Conservation (phyloP, 1,140 invertebrate genomes). For the Drosophila yakuba region DNA sequence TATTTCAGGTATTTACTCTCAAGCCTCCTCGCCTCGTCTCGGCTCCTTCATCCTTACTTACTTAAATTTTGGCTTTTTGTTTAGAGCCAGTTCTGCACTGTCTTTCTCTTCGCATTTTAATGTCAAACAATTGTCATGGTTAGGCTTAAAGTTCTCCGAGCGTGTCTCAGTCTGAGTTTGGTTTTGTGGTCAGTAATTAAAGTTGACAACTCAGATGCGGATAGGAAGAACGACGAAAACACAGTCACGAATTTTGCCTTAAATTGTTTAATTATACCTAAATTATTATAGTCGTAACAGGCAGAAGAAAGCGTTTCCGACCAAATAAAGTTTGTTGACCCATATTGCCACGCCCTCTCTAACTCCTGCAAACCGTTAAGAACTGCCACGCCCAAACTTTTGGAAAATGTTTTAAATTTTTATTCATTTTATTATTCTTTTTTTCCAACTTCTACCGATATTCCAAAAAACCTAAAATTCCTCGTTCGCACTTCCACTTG, state of each 20-base stretch:
- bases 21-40: slow-evolving; percentile 21
- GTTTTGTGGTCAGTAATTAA: slow-evolving; percentile 72
- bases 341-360: no score
- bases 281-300: no score
- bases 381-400: no score
- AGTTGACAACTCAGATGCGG: slow-evolving; percentile 64
- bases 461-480: no score
- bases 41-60: slow-evolving; percentile 5
- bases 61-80: slow-evolving; percentile 75
- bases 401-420: no score
- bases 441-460: no score
- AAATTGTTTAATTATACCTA: slow-evolving; percentile 24
- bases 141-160: slow-evolving; percentile 50
- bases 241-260: slow-evolving; percentile 39
- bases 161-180: slow-evolving; percentile 4
- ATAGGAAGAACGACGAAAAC: slow-evolving; percentile 9
- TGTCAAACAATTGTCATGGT: slow-evolving; percentile 76
- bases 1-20: slow-evolving; percentile 79
- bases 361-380: no score
- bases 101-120: slow-evolving; percentile 70
- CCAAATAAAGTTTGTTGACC: no score
- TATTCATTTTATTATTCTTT: no score
- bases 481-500: no score
- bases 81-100: slow-evolving; percentile 47
- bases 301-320: no score